phyloP scores from a whole-genome alignment of 2,113 vertebrate genomes.

The Toxotes jaculatrix region DNA sequence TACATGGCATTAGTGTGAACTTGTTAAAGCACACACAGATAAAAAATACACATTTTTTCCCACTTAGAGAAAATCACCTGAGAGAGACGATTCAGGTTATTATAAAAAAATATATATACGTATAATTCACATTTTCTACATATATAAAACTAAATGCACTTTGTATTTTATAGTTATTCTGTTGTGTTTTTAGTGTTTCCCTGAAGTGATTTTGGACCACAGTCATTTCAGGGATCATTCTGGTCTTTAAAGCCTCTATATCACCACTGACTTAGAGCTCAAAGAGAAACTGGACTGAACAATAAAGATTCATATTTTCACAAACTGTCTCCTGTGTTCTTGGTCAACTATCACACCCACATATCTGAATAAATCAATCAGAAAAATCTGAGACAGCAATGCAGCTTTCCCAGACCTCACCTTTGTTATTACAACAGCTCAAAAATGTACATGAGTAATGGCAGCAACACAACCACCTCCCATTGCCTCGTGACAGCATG shows the following conservation, averaged over 20 bases:
- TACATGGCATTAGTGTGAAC: neutral
- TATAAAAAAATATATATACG: neutral
- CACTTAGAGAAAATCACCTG: neutral
- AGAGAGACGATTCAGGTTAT: neutral
- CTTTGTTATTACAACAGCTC: neutral
- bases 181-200: conserved; percentile 25
- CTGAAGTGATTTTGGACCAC: neutral
- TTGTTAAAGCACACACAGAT: neutral
- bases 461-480: neutral
- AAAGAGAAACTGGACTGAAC: conserved; percentile 8
- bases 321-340: conserved; percentile 25
- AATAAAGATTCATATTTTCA: conserved; percentile 66
- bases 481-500: conserved; percentile 8
- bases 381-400: neutral
- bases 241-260: neutral
- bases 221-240: conserved; percentile 13
- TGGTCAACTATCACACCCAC: neutral
- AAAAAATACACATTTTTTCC: neutral
- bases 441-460: neutral
- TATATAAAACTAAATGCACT: conserved; percentile 16
- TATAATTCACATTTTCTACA: neutral
- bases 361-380: neutral
- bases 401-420: neutral
- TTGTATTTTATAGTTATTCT: conserved; percentile 17
- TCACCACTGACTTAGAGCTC: neutral